phyloP scores from a whole-genome alignment of 23 tunicate species.

The Styela plicata region DNA sequence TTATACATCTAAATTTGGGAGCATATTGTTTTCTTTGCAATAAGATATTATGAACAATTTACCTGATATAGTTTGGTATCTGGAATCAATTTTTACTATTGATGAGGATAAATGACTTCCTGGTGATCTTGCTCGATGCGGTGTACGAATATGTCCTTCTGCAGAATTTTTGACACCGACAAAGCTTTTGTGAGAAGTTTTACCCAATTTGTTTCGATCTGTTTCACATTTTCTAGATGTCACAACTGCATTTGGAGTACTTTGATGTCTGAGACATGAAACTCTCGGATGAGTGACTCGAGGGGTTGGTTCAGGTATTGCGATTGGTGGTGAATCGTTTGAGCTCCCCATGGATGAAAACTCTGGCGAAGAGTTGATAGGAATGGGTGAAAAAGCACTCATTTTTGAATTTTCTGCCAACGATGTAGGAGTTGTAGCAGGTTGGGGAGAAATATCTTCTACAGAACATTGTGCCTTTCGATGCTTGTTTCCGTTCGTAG shows the following conservation, averaged over 20 bases:
- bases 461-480: not conserved
- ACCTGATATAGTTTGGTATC: too few relatives aligned
- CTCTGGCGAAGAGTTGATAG: not conserved
- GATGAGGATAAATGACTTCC: conserved; percentile 13
- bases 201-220: not conserved
- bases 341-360: not conserved
- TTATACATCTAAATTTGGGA: too few relatives aligned
- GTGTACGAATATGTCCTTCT: not conserved
- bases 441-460: conserved; percentile 1
- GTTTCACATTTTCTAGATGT: not conserved
- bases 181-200: not conserved
- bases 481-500: not conserved
- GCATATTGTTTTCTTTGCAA: too few relatives aligned
- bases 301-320: not conserved
- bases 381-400: not conserved
- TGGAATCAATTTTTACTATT: not conserved
- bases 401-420: not conserved
- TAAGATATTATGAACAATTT: too few relatives aligned
- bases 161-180: not conserved
- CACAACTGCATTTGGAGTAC: not conserved
- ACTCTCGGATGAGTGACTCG: not conserved
- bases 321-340: not conserved
- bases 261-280: not conserved
- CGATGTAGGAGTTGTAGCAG: not conserved
- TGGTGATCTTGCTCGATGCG: not conserved